Base-by-base conservation (phyloP, 1,140 invertebrate genomes). In the Meloidogyne chitwoodi region DNA sequence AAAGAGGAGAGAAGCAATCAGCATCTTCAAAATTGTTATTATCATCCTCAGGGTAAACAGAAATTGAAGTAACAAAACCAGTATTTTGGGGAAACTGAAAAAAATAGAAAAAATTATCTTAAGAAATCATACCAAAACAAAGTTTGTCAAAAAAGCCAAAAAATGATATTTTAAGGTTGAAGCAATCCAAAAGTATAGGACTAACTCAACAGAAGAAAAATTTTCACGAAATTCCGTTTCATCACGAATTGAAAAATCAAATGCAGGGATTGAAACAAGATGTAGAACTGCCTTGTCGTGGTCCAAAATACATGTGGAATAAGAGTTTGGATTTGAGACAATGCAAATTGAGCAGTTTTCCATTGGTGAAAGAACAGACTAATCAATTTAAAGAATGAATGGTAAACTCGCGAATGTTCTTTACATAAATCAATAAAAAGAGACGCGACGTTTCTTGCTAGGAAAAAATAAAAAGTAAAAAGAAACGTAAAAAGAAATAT, bases 51-150 rank as follows among this genome's bases (percentile, higher is more conserved):
- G 22, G 34, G 31, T 76, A 73, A 34, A 75, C 6, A 26, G 76
- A 34, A 10, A 29, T 5, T 19, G 66, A 31, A 19, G 19, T 75
- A 19, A 67, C 62, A 31, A 48, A 19, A 11, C 56, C 61, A 31
- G 27, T 26, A 1, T 67, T 31, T 19, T 34, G 64, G 1, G 76
- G 76, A 64, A 77, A 77, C 76, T 77, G 22, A 48, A 77, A 76
- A 29, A 69, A 10, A 29, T 14, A 31, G 19, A 38, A 76, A 19
- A 29, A n/a, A 22, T 3, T 0, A n/a, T 24, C 31, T 65, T 14
- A 56, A 77, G 16, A 74, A 74, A 48, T 24, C 31, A 22, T 22
- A 68, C 48, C 41, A 67, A 56, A 14, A 76, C 41, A 27, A 44
- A 68, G 22, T 75, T 34, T 34, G 26, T 48, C 12, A 27, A 48